phyloP scores from a whole-genome alignment of 2,888 invertebrate species.

The Apamea monoglypha region DNA sequence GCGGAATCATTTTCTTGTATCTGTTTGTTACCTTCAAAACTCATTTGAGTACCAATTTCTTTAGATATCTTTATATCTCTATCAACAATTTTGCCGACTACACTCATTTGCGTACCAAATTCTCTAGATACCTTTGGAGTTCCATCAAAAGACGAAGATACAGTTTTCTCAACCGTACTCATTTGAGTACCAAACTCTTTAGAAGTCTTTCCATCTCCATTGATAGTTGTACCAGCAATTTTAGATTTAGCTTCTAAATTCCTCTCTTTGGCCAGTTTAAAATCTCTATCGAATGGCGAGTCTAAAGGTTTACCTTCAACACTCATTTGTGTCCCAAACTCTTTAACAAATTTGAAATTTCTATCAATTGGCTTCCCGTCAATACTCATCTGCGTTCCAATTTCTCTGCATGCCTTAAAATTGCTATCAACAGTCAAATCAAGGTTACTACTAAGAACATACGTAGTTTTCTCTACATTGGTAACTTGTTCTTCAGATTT shows the following conservation, averaged over 20 bases:
- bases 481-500: constrained; percentile 43
- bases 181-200: constrained; percentile 28
- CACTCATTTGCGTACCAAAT: constrained; percentile 46
- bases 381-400: constrained; percentile 44
- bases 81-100: constrained; percentile 21
- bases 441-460: constrained; percentile 34
- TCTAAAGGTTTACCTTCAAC: constrained; percentile 17
- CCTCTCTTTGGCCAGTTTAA: constrained; percentile 17
- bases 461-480: constrained; percentile 44
- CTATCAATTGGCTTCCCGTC: constrained; percentile 13
- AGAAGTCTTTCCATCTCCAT: not conserved
- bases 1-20: not conserved
- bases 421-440: constrained; percentile 38
- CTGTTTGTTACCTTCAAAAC: constrained; percentile 16
- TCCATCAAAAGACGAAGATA: not conserved
- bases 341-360: constrained; percentile 37
- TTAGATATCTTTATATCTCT: constrained; percentile 15
- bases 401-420: constrained; percentile 13
- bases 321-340: constrained; percentile 48
- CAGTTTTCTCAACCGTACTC: not conserved
- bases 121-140: constrained; percentile 23
- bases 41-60: constrained; percentile 49
- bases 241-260: not conserved
- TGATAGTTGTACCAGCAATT: not conserved
- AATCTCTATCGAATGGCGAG: constrained; percentile 38